Evolutionary conservation across 2,113 vertebrate genomes (phyloP).

Genomic region (Ceyx cyanopectus): DNA sequence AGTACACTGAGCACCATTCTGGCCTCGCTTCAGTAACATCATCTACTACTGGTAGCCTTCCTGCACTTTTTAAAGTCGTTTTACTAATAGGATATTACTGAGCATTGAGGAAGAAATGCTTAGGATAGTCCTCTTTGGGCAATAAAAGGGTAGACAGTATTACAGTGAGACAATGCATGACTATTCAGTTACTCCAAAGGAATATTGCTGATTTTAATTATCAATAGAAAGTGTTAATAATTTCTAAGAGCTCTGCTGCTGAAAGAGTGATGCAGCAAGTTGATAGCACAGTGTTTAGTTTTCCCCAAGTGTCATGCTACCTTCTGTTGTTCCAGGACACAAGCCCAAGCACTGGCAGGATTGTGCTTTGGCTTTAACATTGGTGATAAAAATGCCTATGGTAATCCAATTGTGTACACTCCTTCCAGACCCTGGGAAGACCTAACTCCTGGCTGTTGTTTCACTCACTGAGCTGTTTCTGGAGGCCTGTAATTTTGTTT

Average conservation of each 20-base stretch:
- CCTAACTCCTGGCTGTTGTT: not conserved
- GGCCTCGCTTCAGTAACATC: not conserved
- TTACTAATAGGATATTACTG: not conserved
- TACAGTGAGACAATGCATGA: not conserved
- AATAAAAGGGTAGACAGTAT: not conserved
- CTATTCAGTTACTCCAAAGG: not conserved
- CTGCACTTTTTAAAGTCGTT: not conserved
- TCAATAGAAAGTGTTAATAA: not conserved
- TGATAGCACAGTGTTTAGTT: not conserved
- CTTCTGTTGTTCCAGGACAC: not conserved
- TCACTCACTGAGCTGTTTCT: not conserved
- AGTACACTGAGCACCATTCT: not conserved
- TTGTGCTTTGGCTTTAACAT: not conserved
- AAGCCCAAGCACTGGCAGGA: not conserved
- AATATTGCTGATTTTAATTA: not conserved
- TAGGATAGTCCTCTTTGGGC: not conserved
- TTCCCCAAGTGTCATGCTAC: not conserved
- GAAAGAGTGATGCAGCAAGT: not conserved
- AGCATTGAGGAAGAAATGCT: not conserved
- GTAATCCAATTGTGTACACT: not conserved
- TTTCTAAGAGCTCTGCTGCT: not conserved
- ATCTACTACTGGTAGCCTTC: not conserved
- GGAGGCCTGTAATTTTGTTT: not conserved
- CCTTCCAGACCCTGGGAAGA: not conserved
- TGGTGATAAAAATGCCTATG: not conserved